A percentile compares a stretch with the other conserved stretches of the same genome.
phyloP scores from a whole-genome alignment of 2,888 invertebrate species.

The Napeogenes inachia region DNA sequence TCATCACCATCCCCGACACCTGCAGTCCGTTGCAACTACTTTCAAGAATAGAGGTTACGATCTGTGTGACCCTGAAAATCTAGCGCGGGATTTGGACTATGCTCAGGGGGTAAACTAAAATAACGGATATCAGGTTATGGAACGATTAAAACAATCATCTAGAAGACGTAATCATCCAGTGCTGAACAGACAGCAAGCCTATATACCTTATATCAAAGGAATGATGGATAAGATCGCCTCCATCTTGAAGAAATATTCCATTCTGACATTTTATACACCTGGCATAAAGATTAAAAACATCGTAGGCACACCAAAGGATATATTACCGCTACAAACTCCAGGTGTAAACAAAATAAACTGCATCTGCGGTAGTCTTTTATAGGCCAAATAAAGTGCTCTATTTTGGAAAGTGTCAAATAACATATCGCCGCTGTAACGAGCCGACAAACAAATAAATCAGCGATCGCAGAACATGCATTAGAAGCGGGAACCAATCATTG shows the following conservation, averaged over 20 bases:
- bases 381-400: slow-evolving; percentile 9
- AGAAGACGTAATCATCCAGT: background rate
- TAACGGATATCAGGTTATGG: too few relatives aligned
- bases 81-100: background rate
- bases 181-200: background rate
- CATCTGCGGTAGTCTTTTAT: slow-evolving; percentile 10
- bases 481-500: background rate
- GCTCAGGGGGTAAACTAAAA: too few relatives aligned
- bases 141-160: background rate
- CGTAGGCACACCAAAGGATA: too few relatives aligned
- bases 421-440: slow-evolving; percentile 8
- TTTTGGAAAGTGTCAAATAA: slow-evolving; percentile 7
- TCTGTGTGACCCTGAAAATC: background rate
- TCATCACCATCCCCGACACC: background rate
- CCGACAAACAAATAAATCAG: slow-evolving; percentile 1
- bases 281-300: too few relatives aligned
- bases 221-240: too few relatives aligned
- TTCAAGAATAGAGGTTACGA: background rate
- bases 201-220: too few relatives aligned
- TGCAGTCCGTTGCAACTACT: background rate
- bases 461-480: background rate
- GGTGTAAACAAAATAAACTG: slow-evolving; percentile 5
- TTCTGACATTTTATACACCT: too few relatives aligned
- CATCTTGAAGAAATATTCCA: too few relatives aligned
- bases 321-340: slow-evolving; percentile 1